Evolutionary conservation across 2,797 vertebrate genomes (phyloP), one percentile per base, ranked within the genome.

Genomic region (Echiichthys vipera): DNA sequence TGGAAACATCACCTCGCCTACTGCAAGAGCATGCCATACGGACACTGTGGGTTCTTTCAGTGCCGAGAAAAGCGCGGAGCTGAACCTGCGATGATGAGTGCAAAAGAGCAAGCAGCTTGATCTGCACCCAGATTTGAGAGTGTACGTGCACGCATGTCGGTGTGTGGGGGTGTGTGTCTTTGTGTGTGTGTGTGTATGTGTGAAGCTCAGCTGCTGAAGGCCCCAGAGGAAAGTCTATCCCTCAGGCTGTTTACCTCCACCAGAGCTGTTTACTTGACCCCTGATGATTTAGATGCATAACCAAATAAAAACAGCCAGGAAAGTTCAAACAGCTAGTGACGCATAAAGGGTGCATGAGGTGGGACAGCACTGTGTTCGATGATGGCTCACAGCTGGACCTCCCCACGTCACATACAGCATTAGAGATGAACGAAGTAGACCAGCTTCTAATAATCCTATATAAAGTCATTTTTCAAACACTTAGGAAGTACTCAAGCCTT

Each of bases 201-300:
- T 74, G 73, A 87, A 81, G 83, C 78, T 89, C 64, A 85, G 84
- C 77, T 80, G 87, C 71, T 69, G 65, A 84, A 86, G 77, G 85
- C 88, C 90, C 89, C 86, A 81, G 72, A 90, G 85, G 85, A 89
- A 91, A 80, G 90, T 87, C 77, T 82, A 87, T 91, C 84, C 90
- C 82, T 87, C 80, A 56, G 87, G 88, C 91, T 93, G 92, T 94
- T 94, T 94, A 93, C 89, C 83, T 90, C 86, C 77, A 81, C 79
- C 83, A 80, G 83, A 92, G 86, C 86, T 94, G 94, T 93, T 94
- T 94, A 93, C 91, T 92, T 93, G 90, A 91, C 88, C 92, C 74
- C 91, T 81, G 92, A 93, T 93, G 93, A 94, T 93, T 95, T 93
- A 93, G 93, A 92, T 85, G 79, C 91, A 91, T 83, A 86, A 87